Base-by-base conservation (phyloP, 92 coral and sea anemone species). In the Actinostola sp. region DNA sequence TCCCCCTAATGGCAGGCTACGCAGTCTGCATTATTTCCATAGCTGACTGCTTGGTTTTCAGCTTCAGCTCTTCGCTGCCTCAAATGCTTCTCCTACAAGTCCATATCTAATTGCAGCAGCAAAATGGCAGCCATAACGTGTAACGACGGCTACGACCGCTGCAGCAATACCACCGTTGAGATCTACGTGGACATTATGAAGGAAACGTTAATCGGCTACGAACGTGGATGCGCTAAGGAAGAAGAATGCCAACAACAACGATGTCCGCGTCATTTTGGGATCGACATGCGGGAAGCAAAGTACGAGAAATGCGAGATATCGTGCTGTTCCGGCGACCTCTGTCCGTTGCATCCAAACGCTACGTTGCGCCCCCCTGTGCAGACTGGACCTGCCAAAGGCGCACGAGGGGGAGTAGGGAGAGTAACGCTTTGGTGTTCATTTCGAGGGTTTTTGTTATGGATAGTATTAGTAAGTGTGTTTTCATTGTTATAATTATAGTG, bases 141-240 rank as follows among this genome's bases (percentile, higher is more conserved):
- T 46, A 65, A 16, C 19, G 62, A 36, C 10, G 63, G 45, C 5
- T 72, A 55, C 20, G 78, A 72, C 41, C 75, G 73, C 56, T 85
- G 90, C 30, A 72, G 79, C 17, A 85, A 85, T 63, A 67, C 79
- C 52, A 85, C 90, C 3, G 86, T 85, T 0, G 70, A 75, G 23
- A 72, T 85, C 36, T 75, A 80, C 39, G 73, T 61, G 30, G 48
- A 29, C 0, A 2, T 74, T 42, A 36, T 85, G 51, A 27, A 43
- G 2, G 71, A 85, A 50, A 58, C 67, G 11, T 1, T 74, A 0
- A 63, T 58, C 3, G 83, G 71, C 50, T 80, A 51, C 50, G 63
- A 73, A 36, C 71, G 68, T 23, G 89, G 79, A 27, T 85, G 90
- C 38, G 90, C 74, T 0, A 42, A 61, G 19, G 69, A 79, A 17